Base-by-base conservation (phyloP, 2,797 vertebrate genomes). In the Sebastes miniatus region DNA sequence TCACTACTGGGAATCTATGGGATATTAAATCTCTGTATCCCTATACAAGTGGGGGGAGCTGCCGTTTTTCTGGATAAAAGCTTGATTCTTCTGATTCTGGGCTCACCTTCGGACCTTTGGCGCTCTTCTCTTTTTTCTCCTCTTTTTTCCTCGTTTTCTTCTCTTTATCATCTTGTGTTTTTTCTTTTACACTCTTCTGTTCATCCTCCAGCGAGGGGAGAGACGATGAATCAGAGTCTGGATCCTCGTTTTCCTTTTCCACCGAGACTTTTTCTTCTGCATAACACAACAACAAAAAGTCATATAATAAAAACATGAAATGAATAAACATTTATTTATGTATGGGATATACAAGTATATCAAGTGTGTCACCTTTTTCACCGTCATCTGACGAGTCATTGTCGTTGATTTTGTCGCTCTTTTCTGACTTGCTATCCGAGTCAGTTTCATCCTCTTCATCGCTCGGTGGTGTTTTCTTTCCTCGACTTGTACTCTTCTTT, bases 221-320 rank as follows among this genome's bases (percentile, higher is more conserved):
- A 2, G 94, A 95, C 1, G 95, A 96, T 12, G 95, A 95, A 83
- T 95, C 93, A 0, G 94, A 95, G 61, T 95, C 93, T 1, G 72
- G 2, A n/a, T 83, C 72, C 0, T 81, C 29, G 9, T 64, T 71
- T 43, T 79, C 77, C 64, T 83, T 81, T 32, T 76, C 74, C 16
- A 14, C 29, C 0, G 4, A 25, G 5, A 43, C 75, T 12, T 85
- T 72, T 69, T 71, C 83, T 65, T 88, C 88, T 88, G 65, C 68
- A 43, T 3, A 73, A 50, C 22, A 80, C 4, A 82, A 74, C 9
- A 74, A 8, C 14, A 14, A 43, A 43, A 27, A 57, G 4, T 58
- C 12, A 75, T 3, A 56, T 47, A 62, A n/a, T 14, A 22, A 20
- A 36, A 11, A 4, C 0, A 8, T n/a, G 4, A 68, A 39, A 2